Conservation (phyloP, 2,797 vertebrate species). For the Serranus cabrilla region DNA sequence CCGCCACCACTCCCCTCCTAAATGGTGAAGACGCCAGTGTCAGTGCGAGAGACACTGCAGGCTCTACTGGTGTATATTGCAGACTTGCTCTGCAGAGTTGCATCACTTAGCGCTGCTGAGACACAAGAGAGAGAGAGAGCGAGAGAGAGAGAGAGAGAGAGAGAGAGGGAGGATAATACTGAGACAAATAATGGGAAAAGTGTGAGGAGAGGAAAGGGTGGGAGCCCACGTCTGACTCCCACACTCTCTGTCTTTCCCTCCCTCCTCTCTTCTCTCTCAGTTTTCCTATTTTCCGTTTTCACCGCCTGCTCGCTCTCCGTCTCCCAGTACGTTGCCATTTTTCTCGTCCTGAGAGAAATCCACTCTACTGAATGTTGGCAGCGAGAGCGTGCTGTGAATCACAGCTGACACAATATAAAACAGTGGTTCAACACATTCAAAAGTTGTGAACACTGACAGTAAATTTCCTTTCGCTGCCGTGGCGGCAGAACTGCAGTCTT, state of each 20-base stretch:
- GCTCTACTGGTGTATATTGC: slow-evolving; percentile 71
- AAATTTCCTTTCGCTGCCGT: slow-evolving; percentile 44
- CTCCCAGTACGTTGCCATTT: slow-evolving; percentile 24
- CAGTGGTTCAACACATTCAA: slow-evolving; percentile 40
- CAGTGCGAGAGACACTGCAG: slow-evolving; percentile 62
- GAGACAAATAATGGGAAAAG: slow-evolving; percentile 66
- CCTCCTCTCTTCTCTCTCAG: slow-evolving; percentile 2
- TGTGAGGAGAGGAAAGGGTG: slow-evolving; percentile 64
- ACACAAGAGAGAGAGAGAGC: slow-evolving; percentile 41
- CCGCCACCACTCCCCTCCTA: slow-evolving; percentile 66
- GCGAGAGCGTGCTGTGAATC: slow-evolving; percentile 29
- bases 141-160: slow-evolving; percentile 3
- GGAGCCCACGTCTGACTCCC: slow-evolving; percentile 62
- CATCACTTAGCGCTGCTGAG: slow-evolving; percentile 71
- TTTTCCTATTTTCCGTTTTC: slow-evolving; percentile 36
- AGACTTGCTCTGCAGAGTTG: slow-evolving; percentile 70
- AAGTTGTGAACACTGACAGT: slow-evolving; percentile 51
- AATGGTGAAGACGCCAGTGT: slow-evolving; percentile 74
- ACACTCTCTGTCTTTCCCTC: slow-evolving; percentile 43
- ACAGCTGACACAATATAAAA: slow-evolving; percentile 52
- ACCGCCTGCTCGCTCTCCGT: slow-evolving; percentile 14
- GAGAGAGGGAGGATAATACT: slow-evolving; percentile 39
- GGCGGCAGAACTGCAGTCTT: slow-evolving; percentile 29
- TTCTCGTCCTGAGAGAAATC: slow-evolving; percentile 40
- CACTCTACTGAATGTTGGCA: slow-evolving; percentile 22